phyloP scores from a whole-genome alignment of 2,888 invertebrate genomes.

The Thymelicus sylvestris region DNA sequence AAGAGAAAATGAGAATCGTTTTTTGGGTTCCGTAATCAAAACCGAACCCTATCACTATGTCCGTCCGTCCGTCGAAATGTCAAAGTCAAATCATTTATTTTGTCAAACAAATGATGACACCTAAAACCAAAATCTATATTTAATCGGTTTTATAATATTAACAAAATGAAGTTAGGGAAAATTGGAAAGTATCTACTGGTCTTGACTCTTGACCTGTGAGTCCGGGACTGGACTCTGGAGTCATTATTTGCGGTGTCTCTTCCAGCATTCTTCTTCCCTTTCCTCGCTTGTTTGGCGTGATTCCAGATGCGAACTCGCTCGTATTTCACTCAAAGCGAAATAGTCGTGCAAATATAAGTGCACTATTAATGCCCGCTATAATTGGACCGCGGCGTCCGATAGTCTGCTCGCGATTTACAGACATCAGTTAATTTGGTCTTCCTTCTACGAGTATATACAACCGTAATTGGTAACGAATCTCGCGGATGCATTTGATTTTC shows the following conservation, averaged over 20 bases:
- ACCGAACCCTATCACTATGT: no score
- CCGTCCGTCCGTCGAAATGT: no score
- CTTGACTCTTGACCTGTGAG: background rate
- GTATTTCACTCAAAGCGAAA: constrained; percentile 75
- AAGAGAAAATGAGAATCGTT: no score
- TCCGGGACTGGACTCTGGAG: background rate
- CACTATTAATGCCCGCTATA: constrained; percentile 69
- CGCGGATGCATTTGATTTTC: background rate
- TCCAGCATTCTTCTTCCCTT: constrained; percentile 50
- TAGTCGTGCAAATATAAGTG: constrained; percentile 65
- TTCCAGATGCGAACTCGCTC: constrained; percentile 64
- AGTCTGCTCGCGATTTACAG: constrained; percentile 57
- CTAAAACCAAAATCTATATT: no score
- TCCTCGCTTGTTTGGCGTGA: constrained; percentile 55
- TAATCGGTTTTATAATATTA: no score
- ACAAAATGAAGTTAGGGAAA: no score
- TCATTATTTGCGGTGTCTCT: constrained; percentile 37
- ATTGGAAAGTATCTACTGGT: no score
- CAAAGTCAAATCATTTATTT: no score
- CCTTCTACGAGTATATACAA: background rate
- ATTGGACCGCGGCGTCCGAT: constrained; percentile 66
- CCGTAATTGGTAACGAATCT: background rate
- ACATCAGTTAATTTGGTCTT: constrained; percentile 44
- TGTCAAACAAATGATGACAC: no score
- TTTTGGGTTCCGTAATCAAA: no score